These are phyloP conservation scores for Cochlearius cochlearius DNA, from an alignment of 2,113 vertebrate species.

Conservation along the genomic window DNA sequence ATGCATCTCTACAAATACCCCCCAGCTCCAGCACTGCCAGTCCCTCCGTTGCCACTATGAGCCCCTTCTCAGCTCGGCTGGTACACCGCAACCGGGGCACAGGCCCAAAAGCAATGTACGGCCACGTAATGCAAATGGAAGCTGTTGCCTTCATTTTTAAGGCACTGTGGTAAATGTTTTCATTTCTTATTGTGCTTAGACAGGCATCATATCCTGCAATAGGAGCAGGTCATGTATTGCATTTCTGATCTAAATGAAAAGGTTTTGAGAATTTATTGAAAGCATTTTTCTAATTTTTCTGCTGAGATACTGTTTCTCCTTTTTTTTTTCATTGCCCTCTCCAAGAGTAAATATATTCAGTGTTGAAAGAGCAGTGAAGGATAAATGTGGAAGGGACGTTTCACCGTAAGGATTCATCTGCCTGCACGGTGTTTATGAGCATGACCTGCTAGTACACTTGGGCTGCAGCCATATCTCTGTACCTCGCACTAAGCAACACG, in stretches of 20 bases:
- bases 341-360: not conserved
- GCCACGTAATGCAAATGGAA: not conserved
- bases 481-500: not conserved
- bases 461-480: not conserved
- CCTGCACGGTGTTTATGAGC: not conserved
- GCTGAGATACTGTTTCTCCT: not conserved
- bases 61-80: not conserved
- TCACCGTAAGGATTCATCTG: not conserved
- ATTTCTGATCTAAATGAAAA: not conserved
- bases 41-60: not conserved
- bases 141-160: not conserved
- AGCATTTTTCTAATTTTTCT: not conserved
- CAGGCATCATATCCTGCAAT: not conserved
- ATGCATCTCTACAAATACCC: not conserved
- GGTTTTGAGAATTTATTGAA: not conserved
- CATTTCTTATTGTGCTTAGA: not conserved
- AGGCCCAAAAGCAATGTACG: not conserved
- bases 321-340: not conserved
- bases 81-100: accelerated
- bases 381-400: not conserved
- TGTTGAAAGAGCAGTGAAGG: not conserved
- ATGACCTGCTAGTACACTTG: not conserved
- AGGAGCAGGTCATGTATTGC: not conserved
- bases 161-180: not conserved
- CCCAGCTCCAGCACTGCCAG: not conserved